Evolutionary conservation across 2,888 invertebrate species (phyloP), one percentile per base, ranked within the genome.

Genomic region (Philopedon plagiatum): DNA sequence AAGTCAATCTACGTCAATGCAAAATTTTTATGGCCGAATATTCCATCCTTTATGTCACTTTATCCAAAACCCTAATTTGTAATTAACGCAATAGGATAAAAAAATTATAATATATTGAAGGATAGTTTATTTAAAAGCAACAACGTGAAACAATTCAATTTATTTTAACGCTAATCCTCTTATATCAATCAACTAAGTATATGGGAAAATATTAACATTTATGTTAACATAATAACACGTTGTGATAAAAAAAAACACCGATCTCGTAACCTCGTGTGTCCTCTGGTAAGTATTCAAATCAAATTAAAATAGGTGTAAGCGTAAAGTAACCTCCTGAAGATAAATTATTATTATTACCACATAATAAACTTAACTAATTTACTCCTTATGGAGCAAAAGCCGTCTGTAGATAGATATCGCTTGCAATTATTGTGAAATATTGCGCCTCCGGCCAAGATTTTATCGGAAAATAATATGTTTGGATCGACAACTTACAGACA

Each of bases 361-460:
- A 57, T 57, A 57, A 57, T 57, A 57, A 57, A 57, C 57, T 21
- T 37, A 29, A 37, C 57, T 37, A 57, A 37, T 57, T 37, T 37
- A 21, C 57, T 37, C 57, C 19, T 57, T 37, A 37, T 57, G 39
- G 34, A 34, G 56, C 32, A 57, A 34, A 49, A 49, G 29, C 32
- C 7, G 34, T 19, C 23, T 34, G 1, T 21, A 63, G 34, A 49
- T 57, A 32, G 21, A 37, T 37, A 57, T 57, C 57, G 18, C 13
- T 21, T 23, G 37, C 57, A 21, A 57, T 57, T 21, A 23, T 39
- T 39, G 37, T 57, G 37, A 39, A 39, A 39, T 57, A 57, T 23
- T 18, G 5, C 5, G 57, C 39, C 57, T 21, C 23, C 18, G 34
- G 34, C 34, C 11, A 18, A 49, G 49, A 49, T 49, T 49, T 49